Percentiles rank a stretch among this genome's conserved stretches.
Conservation (phyloP, 1,140 invertebrate genomes). For the Hestina assimilis region DNA sequence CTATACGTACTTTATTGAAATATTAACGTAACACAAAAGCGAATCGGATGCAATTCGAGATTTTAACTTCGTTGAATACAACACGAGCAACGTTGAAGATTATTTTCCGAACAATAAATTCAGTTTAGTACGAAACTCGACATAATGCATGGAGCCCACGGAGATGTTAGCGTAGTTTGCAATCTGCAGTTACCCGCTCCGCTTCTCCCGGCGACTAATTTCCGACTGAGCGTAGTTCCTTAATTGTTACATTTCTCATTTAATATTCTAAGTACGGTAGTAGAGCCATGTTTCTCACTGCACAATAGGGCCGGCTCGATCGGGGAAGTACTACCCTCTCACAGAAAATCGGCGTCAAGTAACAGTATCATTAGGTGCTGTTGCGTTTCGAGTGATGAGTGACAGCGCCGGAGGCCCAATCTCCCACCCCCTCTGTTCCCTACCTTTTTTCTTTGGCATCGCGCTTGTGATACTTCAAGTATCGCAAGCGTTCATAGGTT, state of each 20-base stretch:
- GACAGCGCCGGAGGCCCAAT: no score
- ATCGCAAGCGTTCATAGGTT: no score
- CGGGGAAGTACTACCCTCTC: no score
- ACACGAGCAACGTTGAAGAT: slow-evolving; percentile 10
- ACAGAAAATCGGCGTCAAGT: no score
- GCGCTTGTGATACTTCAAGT: no score
- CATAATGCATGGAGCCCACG: slow-evolving; percentile 18
- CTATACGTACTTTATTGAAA: no score
- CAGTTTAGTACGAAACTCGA: slow-evolving; percentile 12
- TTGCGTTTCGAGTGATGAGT: no score
- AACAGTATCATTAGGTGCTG: no score
- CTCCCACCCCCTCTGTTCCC: no score
- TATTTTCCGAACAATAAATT: slow-evolving; percentile 29
- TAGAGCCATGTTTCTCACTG: slow-evolving; percentile 2
- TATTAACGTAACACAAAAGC: background rate
- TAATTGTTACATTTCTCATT: slow-evolving; percentile 46
- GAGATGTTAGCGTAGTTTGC: slow-evolving; percentile 27
- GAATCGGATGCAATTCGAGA: slow-evolving; percentile 1
- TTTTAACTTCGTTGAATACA: slow-evolving; percentile 6
- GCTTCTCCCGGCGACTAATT: slow-evolving; percentile 62
- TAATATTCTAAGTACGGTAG: slow-evolving; percentile 41
- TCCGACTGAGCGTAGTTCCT: slow-evolving; percentile 53
- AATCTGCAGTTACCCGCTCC: slow-evolving; percentile 35
- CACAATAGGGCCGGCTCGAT: background rate
- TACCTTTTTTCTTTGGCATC: no score